Evolutionary conservation across 2,888 invertebrate genomes (phyloP), one percentile per base, ranked within the genome.

Genomic region (Cryptocheilus praepositus): DNA sequence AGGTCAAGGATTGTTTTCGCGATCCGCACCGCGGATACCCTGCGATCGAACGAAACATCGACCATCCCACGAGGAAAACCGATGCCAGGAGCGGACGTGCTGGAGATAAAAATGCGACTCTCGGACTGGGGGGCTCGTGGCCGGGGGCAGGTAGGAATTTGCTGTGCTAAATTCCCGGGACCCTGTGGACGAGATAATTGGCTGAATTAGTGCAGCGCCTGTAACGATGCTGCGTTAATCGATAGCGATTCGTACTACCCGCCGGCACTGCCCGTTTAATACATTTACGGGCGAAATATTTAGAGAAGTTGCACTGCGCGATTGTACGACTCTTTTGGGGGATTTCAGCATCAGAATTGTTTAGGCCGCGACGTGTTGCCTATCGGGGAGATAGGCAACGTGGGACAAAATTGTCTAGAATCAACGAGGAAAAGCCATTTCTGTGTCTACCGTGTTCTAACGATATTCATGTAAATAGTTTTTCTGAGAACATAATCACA

Each of bases 121-220:
- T 36, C 36, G 11, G 52, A 61, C 45, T 54, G 63, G 53, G 46
- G 54, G 67, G 60, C 61, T 64, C 63, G 64, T 57, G 61, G 66
- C 45, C 61, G 61, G 57, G 13, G 7, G 36, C 36, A 36, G 36
- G 36, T 36, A 11, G 11, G 36, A 36, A 11, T 36, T 36, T 7
- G 11, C 49, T 18, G n/a, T 18, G 16, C 18, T 49, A 49, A 49
- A 49, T 49, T 49, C 49, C 49, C 49, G 49, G 18, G 49, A 18
- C 49, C 49, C 18, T n/a, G 18, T 16, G 49, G 49, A 49, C 49
- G n/a, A 49, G 49, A 49, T 49, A 49, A 49, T 49, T 49, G 49
- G 49, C 18, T 18, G 49, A 49, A 49, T 49, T 49, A 49, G 49
- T 18, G 49, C 49, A 49, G 49, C 49, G 49, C 49, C 16, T 49